Percentiles rank a stretch among this genome's conserved stretches.
Evolutionary conservation across 2,113 vertebrate species (phyloP).

Genomic region (Marcusenius ussheri): DNA sequence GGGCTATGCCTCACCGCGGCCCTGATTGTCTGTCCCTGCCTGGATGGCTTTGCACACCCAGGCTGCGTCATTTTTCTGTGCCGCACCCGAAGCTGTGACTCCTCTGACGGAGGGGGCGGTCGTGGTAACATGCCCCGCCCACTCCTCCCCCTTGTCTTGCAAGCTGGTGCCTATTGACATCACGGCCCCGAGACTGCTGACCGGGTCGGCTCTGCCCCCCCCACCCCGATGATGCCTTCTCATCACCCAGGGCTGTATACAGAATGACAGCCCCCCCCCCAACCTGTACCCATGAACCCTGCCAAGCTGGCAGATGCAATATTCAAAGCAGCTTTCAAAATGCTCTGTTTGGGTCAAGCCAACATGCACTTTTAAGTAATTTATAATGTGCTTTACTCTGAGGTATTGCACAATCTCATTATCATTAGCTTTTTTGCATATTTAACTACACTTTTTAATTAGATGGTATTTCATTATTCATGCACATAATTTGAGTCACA

Average conservation of each 20-base stretch:
- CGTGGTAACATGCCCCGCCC: background rate
- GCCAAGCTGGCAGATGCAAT: conserved; percentile 49
- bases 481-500: conserved; percentile 98
- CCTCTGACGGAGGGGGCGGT: background rate
- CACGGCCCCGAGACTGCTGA: background rate
- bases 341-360: conserved; percentile 82
- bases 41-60: background rate
- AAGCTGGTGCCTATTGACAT: background rate
- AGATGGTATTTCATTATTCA: conserved; percentile 99
- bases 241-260: conserved; percentile 19
- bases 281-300: conserved; percentile 19
- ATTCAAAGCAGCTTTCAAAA: conserved; percentile 68
- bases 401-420: conserved; percentile 99
- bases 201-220: background rate
- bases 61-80: background rate
- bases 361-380: conserved; percentile 90
- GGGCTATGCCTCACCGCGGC: background rate
- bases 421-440: conserved; percentile 99
- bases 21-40: background rate
- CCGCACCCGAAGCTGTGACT: background rate
- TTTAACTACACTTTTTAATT: conserved; percentile 99
- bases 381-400: conserved; percentile 90
- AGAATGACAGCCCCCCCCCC: conserved; percentile 23
- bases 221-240: conserved; percentile 20
- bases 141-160: fast-evolving